Base-by-base conservation (phyloP, 2,888 invertebrate species). In the Pherbina coryleti region DNA sequence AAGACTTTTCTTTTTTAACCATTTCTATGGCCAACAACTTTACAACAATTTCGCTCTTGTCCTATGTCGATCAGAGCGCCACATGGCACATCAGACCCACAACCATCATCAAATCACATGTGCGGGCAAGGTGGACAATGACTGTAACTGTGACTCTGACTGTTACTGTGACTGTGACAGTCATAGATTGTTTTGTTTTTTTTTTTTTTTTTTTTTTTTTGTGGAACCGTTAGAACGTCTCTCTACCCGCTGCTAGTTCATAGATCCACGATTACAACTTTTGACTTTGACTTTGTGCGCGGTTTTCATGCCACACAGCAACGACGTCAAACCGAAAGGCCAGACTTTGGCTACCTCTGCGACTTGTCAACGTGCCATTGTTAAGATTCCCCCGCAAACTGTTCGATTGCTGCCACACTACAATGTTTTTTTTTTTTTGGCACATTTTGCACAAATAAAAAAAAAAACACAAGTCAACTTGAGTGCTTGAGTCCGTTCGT, bases 51-150 rank as follows among this genome's bases (percentile, higher is more conserved):
- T 77, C 72, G 77, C 77, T 64, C 77, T 80, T 69, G 78, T 81
- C 75, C 57, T 72, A 72, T 78, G 80, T 80, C 80, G 80, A 75
- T 80, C 80, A 80, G 75, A 80, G 80, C 78, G 80, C 80, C 78
- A 78, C 78, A 74, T 74, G 73, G 75, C 75, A 22, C 75, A 72
- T 53, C 73, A 74, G 53, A 55, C 44, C 49, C 51, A 44, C 70
- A 19, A 51, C 49, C 62, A 72, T 17, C 77, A 57, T 28, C 28
- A 22, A 17, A 34, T 72, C 34, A 34, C 75, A 75, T 14, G 5
- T 25, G 66, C 62, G 28, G 69, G 69, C 70, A 76, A 78, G 74
- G 74, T 66, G 78, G 78, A 73, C 76, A 76, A 75, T 66, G 67
- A 75, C 67, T 31, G 22, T 53, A 31, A 62, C 62, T 34, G 71